Base-by-base conservation (phyloP, 2,888 invertebrate species). In the Prostheceraeus crozeri region DNA sequence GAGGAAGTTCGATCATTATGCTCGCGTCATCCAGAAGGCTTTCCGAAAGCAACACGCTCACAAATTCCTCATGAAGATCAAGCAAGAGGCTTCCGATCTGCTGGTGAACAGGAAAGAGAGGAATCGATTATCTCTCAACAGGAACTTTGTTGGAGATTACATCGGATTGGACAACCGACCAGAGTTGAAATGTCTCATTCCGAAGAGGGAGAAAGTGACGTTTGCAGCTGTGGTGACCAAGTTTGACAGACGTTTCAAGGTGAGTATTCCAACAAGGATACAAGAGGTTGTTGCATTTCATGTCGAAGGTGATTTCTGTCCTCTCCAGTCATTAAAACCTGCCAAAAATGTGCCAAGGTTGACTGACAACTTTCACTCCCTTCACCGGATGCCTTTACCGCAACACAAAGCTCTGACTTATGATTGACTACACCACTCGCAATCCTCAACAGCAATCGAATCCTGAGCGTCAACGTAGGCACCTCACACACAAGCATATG, bases 121-220 rank as follows among this genome's bases (percentile, higher is more conserved):
- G 6, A 75, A 83, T 62, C 72, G 79, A 4, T 80, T 77, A 68
- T 83, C 83, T 63, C 67, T 84, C 21, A 83, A 84, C 71, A 76
- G 84, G 60, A 82, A 82, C 70, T 84, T 83, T 73, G 80, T 82
- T 35, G 83, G 83, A 3, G 84, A 84, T 71, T 84, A 84, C 71
- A 82, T 84, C 63, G 84, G 83, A 1, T 68, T 84, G 66, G 83
- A 84, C 60, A 77, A 81, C 63, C 78, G 79, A 62, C 82, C 83
- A 4, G 80, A 78, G 11, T 71, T 83, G 25, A 76, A 78, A 62
- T 78, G 78, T 48, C 71, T 84, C 27, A 78, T 83, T 35, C 83
- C 30, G 23, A 80, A 81, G 66, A 73, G 83, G 45, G 84, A 84
- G 67, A 80, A 82, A 65, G 79, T 83, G n/a, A 78, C 81, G 62